Evolutionary conservation across 1,140 invertebrate genomes (phyloP).

Genomic region (silkworm (Bombyx mori)): ASM3026992v2 NC_085112.1:9027001-9027500

Average conservation of each 20-base stretch:
- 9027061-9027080: constrained; percentile 36
- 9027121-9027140: constrained; percentile 52
- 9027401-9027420: too few species aligned
- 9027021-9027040: constrained; percentile 24
- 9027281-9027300: constrained; percentile 43
- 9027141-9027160: constrained; percentile 38
- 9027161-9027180: constrained; percentile 38
- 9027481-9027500: too few species aligned
- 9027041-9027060: constrained; percentile 44
- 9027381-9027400: too few species aligned
- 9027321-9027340: constrained; percentile 17
- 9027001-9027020: constrained; percentile 24
- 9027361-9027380: too few species aligned
- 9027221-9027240: constrained; percentile 54
- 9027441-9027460: too few species aligned
- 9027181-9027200: constrained; percentile 37
- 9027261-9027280: constrained; percentile 63
- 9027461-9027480: too few species aligned
- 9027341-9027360: too few species aligned
- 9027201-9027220: constrained; percentile 61
- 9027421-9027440: too few species aligned
- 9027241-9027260: constrained; percentile 69
- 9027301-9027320: constrained; percentile 54
- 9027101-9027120: constrained; percentile 47
- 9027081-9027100: constrained; percentile 40